phyloP scores from a whole-genome alignment of 2,888 invertebrate genomes.

The Platycheirus albimanus region DNA sequence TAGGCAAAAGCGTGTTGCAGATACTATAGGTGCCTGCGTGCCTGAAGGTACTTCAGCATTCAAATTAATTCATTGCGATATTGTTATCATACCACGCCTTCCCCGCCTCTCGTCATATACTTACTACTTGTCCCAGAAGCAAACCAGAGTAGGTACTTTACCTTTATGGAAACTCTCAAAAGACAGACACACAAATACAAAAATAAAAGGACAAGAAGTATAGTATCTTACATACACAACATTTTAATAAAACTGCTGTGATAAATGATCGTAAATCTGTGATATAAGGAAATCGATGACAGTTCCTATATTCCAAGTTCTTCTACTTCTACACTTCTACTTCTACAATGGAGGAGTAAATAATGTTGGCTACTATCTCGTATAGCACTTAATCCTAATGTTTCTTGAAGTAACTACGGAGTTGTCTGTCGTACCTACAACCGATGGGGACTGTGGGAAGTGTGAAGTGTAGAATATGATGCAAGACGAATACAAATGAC shows the following conservation, averaged over 20 bases:
- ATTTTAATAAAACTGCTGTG: constrained; percentile 66
- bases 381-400: constrained; percentile 66
- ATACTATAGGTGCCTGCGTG: constrained; percentile 52
- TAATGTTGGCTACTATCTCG: constrained; percentile 15
- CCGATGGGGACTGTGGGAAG: constrained; percentile 43
- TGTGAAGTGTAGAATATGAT: constrained; percentile 63
- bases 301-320: constrained; percentile 53
- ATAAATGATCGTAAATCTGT: constrained; percentile 71
- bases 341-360: constrained; percentile 12
- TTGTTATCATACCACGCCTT: constrained; percentile 49
- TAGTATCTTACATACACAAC: constrained; percentile 21
- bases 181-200: not conserved
- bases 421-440: constrained; percentile 24
- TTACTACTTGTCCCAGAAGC: not conserved
- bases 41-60: constrained; percentile 49
- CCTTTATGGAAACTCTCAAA: not conserved
- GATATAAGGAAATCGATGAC: constrained; percentile 70
- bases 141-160: constrained; percentile 8
- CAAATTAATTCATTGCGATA: constrained; percentile 66
- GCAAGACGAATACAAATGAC: constrained; percentile 62
- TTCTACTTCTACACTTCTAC: not conserved
- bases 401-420: not conserved
- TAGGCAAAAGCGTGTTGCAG: constrained; percentile 38
- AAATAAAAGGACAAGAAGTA: constrained; percentile 23
- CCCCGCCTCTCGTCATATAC: not conserved